Percentiles rank a stretch among this genome's conserved stretches.
These are phyloP conservation scores for Drosophila paulistorum DNA, from an alignment of 1,140 invertebrate species.

Conservation along the genomic window DNA sequence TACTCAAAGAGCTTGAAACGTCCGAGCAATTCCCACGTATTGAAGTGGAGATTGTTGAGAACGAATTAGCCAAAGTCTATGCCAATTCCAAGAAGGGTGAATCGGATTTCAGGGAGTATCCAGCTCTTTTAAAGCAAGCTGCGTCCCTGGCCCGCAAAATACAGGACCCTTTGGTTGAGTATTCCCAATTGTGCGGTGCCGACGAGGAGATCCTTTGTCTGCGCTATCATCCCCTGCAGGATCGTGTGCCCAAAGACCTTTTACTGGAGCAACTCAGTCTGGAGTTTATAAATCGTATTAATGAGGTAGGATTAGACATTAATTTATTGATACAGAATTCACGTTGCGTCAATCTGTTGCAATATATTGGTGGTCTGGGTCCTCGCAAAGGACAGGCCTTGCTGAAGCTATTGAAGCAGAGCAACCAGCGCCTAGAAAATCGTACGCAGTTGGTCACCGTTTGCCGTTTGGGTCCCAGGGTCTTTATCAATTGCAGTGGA, in stretches of 20 bases:
- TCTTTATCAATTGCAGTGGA: constrained; percentile 99
- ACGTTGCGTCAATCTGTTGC: constrained; percentile 94
- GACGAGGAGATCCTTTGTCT: constrained; percentile 98
- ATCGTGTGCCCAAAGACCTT: constrained; percentile 93
- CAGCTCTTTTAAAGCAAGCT: constrained; percentile 93
- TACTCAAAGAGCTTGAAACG: constrained; percentile 89
- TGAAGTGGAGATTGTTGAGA: constrained; percentile 95
- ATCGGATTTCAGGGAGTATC: constrained; percentile 96
- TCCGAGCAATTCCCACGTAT: constrained; percentile 95
- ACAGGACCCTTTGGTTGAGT: constrained; percentile 98
- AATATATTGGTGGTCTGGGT: constrained; percentile 98
- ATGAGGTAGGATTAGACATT: constrained; percentile 99
- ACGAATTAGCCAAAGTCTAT: constrained; percentile 95
- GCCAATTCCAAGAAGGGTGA: constrained; percentile 94
- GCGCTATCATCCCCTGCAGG: constrained; percentile 95
- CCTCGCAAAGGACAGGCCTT: constrained; percentile 96
- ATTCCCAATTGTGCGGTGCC: constrained; percentile 95
- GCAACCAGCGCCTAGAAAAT: constrained; percentile 96
- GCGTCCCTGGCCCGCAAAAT: constrained; percentile 95
- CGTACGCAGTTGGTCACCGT: constrained; percentile 96
- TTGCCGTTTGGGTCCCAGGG: constrained; percentile 98
- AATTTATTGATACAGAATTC: constrained; percentile 95
- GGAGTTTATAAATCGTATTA: constrained; percentile 96
- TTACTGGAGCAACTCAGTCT: constrained; percentile 92
- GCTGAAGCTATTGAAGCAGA: constrained; percentile 95